A percentile compares a stretch with the other conserved stretches of the same genome.
Conservation (phyloP, 2,888 invertebrate species). For the Lithophane semibrunnea region DNA sequence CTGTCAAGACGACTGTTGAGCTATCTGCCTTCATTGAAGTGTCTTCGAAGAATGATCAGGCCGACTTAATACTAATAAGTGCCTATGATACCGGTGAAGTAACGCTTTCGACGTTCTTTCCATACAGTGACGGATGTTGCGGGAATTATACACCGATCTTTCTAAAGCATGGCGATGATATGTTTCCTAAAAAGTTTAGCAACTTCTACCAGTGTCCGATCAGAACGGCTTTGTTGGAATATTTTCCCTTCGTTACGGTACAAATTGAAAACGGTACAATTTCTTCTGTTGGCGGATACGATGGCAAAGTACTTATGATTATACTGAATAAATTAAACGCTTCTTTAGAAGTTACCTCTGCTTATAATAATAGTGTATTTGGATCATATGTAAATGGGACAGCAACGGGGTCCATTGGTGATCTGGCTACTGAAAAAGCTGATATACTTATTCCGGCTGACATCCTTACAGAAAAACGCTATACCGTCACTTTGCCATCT, state of each 20-base stretch:
- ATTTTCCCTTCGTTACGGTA: constrained; percentile 68
- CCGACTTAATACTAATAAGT: constrained; percentile 75
- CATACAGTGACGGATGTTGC: constrained; percentile 73
- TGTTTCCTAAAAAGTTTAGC: constrained; percentile 75
- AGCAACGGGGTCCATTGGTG: constrained; percentile 68
- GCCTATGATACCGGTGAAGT: constrained; percentile 57
- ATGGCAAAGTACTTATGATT: constrained; percentile 70
- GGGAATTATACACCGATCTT: constrained; percentile 70
- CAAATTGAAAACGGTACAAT: constrained; percentile 65
- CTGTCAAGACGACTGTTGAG: constrained; percentile 47
- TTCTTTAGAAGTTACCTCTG: constrained; percentile 66
- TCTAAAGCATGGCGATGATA: constrained; percentile 58
- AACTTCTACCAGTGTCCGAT: constrained; percentile 79
- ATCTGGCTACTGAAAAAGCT: constrained; percentile 69
- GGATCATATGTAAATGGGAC: constrained; percentile 70
- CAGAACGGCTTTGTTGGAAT: constrained; percentile 65
- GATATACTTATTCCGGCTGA: constrained; percentile 75
- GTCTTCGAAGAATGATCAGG: constrained; percentile 75
- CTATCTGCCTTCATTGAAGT: constrained; percentile 67
- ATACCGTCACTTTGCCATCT: constrained; percentile 69
- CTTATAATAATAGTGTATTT: constrained; percentile 56
- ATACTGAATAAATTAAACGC: constrained; percentile 73
- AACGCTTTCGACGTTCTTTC: constrained; percentile 74
- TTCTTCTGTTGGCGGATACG: constrained; percentile 70
- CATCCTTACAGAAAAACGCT: constrained; percentile 68